Evolutionary conservation across 2,797 vertebrate genomes (phyloP).

Genomic region (Austrolebias charrua): DNA sequence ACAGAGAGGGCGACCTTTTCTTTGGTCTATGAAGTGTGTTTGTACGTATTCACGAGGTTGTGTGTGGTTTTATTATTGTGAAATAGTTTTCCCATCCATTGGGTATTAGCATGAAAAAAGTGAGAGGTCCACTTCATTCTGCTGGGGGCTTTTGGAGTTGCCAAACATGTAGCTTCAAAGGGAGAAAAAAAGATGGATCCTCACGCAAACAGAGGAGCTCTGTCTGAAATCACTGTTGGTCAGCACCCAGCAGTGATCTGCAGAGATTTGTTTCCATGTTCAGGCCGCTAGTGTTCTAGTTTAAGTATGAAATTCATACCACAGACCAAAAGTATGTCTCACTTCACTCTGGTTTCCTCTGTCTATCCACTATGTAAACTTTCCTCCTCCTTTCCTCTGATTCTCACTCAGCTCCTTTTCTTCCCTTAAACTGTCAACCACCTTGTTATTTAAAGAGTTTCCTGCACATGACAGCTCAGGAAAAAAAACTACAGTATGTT

Average conservation of each 20-base stretch:
- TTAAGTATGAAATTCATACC: conserved; percentile 55
- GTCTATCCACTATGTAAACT: conserved; percentile 28
- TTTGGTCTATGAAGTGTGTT: conserved; percentile 18
- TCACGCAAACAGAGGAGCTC: conserved; percentile 36
- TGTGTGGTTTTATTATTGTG: conserved; percentile 14
- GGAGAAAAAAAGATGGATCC: conserved; percentile 14
- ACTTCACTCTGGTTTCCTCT: conserved; percentile 43
- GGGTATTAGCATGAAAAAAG: conserved; percentile 22
- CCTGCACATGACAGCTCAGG: no score
- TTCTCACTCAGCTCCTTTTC: conserved; percentile 31
- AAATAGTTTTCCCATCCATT: conserved; percentile 2
- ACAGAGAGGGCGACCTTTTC: conserved; percentile 36
- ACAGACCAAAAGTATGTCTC: conserved; percentile 66
- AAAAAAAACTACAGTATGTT: no score
- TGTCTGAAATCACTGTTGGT: conserved; percentile 38
- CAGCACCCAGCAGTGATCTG: conserved; percentile 29
- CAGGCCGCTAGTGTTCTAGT: conserved; percentile 29
- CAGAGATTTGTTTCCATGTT: conserved; percentile 60
- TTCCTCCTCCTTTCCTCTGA: conserved; percentile 22
- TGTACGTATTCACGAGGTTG: conserved; percentile 7
- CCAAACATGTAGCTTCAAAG: conserved; percentile 45
- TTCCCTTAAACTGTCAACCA: conserved; percentile 9
- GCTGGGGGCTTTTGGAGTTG: conserved; percentile 16
- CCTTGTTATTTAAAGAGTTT: not conserved
- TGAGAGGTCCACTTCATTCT: conserved; percentile 6